Evolutionary conservation across 2,888 invertebrate species (phyloP).

Genomic region (Neoitamus cyanurus): DNA sequence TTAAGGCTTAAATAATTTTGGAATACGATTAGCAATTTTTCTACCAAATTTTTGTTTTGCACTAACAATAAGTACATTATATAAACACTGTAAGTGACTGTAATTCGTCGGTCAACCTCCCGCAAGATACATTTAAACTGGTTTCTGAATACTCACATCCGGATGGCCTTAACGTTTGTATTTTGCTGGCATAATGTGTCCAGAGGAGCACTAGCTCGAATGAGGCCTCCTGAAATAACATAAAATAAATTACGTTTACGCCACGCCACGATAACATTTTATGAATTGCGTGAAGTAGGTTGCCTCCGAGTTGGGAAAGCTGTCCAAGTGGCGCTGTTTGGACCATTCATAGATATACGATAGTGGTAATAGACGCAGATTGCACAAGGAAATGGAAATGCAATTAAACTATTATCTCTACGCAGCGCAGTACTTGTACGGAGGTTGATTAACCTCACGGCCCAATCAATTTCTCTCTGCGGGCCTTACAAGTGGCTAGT

Average conservation of each 20-base stretch:
- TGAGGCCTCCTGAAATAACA: conserved; percentile 2
- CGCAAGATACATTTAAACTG: background rate
- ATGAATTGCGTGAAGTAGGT: background rate
- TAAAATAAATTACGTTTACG: conserved; percentile 19
- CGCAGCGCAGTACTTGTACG: background rate
- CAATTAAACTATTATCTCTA: conserved; percentile 17
- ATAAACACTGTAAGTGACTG: background rate
- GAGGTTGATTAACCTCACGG: conserved; percentile 17
- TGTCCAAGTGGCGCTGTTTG: background rate
- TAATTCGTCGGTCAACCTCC: background rate
- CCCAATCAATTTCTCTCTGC: conserved; percentile 5
- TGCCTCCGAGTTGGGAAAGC: background rate
- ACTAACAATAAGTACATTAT: no score
- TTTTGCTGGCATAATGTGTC: background rate
- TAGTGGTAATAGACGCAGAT: background rate
- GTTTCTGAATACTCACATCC: background rate
- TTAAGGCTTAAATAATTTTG: background rate
- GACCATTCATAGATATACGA: background rate
- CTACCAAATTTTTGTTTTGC: no score
- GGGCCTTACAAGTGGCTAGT: background rate
- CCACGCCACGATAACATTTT: background rate
- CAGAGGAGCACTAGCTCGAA: background rate
- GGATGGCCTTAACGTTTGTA: background rate
- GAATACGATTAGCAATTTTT: no score
- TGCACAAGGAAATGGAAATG: background rate